Evolutionary conservation across 2,113 vertebrate genomes (phyloP).

Genomic region (Anolis carolinensis): DNA sequence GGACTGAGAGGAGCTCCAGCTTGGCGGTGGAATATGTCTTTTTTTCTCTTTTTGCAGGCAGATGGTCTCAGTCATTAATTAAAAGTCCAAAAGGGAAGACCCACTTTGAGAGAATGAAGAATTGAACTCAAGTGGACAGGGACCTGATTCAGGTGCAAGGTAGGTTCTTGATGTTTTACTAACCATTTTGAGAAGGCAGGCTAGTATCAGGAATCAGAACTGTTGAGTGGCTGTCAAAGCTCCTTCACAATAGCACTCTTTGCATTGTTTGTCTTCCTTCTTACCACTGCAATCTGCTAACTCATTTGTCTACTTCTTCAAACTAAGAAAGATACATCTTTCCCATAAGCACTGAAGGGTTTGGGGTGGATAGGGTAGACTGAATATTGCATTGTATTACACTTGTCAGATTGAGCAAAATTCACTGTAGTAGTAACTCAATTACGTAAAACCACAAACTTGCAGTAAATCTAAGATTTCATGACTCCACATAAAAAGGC

Average conservation of each 20-base stretch:
- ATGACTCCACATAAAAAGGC: neutral
- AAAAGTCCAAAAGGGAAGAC: too few relatives aligned
- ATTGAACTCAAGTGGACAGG: neutral
- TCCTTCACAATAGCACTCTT: neutral
- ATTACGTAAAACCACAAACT: neutral
- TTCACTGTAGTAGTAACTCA: neutral
- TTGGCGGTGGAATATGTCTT: neutral
- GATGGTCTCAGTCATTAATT: too few relatives aligned
- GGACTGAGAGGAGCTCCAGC: neutral
- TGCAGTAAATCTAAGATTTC: neutral
- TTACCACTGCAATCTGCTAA: neutral
- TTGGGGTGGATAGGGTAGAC: too few relatives aligned
- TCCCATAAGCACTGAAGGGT: too few relatives aligned
- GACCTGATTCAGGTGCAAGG: neutral
- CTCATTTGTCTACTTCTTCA: neutral
- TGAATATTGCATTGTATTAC: neutral
- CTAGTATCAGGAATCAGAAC: neutral
- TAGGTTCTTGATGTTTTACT: neutral
- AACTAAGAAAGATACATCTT: neutral
- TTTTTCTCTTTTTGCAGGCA: too few relatives aligned
- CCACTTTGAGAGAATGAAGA: neutral
- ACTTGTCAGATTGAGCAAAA: neutral
- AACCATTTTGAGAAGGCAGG: neutral
- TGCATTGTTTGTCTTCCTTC: neutral
- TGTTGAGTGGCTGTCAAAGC: neutral